Evolutionary conservation across 2,797 vertebrate genomes (phyloP).

Genomic region (Falco novaeseelandiae): DNA sequence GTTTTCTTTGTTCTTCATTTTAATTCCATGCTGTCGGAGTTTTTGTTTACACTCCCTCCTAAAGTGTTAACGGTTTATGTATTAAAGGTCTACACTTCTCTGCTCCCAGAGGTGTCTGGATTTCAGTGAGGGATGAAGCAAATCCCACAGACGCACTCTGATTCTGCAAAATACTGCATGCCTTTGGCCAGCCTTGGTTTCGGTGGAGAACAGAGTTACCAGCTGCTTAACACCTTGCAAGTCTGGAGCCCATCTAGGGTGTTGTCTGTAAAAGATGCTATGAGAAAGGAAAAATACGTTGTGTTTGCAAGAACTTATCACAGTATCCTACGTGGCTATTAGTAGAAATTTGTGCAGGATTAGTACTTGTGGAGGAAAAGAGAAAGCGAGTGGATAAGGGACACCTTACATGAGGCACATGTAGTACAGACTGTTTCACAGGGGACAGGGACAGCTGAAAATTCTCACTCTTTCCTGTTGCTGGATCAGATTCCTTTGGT

Average conservation of each 20-base stretch:
- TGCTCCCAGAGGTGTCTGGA: not conserved
- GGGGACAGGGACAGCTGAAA: conserved; percentile 70
- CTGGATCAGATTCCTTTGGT: conserved; percentile 66
- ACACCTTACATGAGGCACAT: not conserved
- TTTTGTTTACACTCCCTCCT: not conserved
- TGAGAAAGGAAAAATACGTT: not conserved
- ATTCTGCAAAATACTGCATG: not conserved
- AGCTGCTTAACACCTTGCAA: not conserved
- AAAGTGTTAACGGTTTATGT: not conserved
- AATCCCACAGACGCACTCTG: not conserved
- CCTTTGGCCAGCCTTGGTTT: not conserved
- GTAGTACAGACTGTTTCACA: conserved; percentile 28
- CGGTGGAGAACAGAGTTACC: not conserved
- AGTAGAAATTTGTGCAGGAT: not conserved
- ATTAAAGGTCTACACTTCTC: not conserved
- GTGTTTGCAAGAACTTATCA: not conserved
- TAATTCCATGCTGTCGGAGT: not conserved
- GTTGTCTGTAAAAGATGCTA: not conserved
- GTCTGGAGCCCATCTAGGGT: not conserved
- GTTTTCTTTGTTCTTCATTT: not conserved
- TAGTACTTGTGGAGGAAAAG: not conserved
- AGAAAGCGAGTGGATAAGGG: not conserved
- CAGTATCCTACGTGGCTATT: not conserved
- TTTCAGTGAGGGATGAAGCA: not conserved
- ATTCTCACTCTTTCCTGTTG: conserved; percentile 67